Conservation (phyloP, 2,888 invertebrate genomes). For the Trissolcus brochymenae region DNA sequence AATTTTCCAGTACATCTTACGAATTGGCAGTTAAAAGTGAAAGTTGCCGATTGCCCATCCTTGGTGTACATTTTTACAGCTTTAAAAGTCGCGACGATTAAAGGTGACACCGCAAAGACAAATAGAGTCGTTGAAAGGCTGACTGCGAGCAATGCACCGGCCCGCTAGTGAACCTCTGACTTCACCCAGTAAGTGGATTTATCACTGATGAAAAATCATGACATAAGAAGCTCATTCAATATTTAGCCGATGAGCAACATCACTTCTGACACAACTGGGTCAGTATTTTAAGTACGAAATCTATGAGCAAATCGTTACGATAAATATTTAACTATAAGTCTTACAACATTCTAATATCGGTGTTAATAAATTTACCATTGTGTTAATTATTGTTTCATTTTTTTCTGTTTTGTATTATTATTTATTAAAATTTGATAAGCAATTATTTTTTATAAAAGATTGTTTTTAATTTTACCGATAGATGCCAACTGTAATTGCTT, state of each 20-base stretch:
- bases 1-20: slow-evolving; percentile 44
- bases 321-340: slow-evolving; percentile 9
- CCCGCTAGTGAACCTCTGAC: slow-evolving; percentile 9
- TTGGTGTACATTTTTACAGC: too few species aligned
- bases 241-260: slow-evolving; percentile 58
- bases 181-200: slow-evolving; percentile 38
- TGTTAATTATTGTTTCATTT: too few species aligned
- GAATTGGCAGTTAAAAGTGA: slow-evolving; percentile 28
- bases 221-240: slow-evolving; percentile 52
- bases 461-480: too few species aligned
- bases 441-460: too few species aligned
- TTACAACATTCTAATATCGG: too few species aligned
- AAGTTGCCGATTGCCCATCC: slow-evolving; percentile 4
- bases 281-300: slow-evolving; percentile 52
- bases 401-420: too few species aligned
- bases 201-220: slow-evolving; percentile 50
- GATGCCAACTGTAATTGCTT: too few species aligned
- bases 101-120: slow-evolving; percentile 14
- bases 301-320: slow-evolving; percentile 28
- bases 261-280: slow-evolving; percentile 56
- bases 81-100: not conserved
- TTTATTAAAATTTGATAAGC: too few species aligned
- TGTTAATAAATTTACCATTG: too few species aligned
- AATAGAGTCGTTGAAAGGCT: slow-evolving; percentile 10
- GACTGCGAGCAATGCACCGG: slow-evolving; percentile 1